phyloP scores from a whole-genome alignment of 2,888 invertebrate species.

The Coelinius sp. region DNA sequence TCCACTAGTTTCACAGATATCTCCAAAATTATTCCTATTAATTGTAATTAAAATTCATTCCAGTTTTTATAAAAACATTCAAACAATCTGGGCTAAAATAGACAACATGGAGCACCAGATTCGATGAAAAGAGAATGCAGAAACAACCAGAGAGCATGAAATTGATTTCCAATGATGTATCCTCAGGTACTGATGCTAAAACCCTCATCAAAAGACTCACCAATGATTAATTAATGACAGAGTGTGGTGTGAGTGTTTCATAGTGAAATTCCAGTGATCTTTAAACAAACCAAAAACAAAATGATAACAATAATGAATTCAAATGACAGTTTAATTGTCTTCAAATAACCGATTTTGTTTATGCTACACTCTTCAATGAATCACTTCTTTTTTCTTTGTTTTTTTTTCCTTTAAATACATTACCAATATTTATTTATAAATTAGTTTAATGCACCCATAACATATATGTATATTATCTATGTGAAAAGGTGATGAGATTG shows the following conservation, averaged over 20 bases:
- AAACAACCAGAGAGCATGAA: conserved; percentile 23
- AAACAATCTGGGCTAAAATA: conserved; percentile 87
- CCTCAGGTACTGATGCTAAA: conserved; percentile 24
- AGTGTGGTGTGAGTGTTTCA: conserved; percentile 33
- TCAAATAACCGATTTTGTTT: background rate
- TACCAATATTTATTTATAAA: background rate
- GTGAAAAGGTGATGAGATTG: background rate
- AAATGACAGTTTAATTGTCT: conserved; percentile 3
- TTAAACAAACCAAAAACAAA: conserved; percentile 5
- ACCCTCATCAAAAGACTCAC: conserved; percentile 21
- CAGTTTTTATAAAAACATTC: conserved; percentile 86
- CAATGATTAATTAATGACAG: conserved; percentile 8
- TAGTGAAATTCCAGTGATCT: conserved; percentile 24
- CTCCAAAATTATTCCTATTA: no score
- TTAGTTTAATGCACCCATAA: background rate
- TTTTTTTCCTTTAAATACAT: background rate
- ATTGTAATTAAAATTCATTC: conserved; percentile 35
- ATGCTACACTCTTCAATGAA: background rate
- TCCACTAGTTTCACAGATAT: no score
- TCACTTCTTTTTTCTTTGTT: background rate
- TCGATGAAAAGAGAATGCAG: conserved; percentile 52
- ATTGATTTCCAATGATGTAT: conserved; percentile 16
- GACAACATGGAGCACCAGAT: conserved; percentile 74
- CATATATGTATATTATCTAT: background rate
- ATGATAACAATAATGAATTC: background rate